A percentile compares a stretch with the other conserved stretches of the same genome.
Conservation (phyloP, 2,113 vertebrate genomes). For the Nycticorax nycticorax region DNA sequence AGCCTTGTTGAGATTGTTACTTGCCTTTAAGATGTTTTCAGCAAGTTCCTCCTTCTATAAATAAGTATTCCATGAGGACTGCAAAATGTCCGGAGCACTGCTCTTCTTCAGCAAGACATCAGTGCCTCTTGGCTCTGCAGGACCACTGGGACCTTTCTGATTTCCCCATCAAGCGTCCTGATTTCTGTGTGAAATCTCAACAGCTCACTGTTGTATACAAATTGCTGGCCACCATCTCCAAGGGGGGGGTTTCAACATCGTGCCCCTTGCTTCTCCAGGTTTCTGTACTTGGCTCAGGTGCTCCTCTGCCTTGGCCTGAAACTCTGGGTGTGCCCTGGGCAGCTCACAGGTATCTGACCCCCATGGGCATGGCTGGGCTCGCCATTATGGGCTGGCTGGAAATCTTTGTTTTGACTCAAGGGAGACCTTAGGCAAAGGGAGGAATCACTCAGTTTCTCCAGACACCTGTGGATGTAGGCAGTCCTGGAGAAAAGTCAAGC, state of each 20-base stretch:
- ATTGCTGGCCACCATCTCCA: background rate
- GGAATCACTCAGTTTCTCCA: background rate
- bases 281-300: background rate
- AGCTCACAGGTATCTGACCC: background rate
- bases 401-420: background rate
- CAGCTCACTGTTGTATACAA: background rate
- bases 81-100: background rate
- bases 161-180: background rate
- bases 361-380: background rate
- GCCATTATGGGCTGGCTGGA: background rate
- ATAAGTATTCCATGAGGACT: background rate
- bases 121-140: background rate
- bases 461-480: background rate
- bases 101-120: background rate
- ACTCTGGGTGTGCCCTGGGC: background rate
- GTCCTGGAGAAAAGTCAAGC: background rate
- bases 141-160: background rate
- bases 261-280: background rate
- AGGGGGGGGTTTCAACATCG: background rate
- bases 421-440: background rate
- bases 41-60: background rate
- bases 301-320: background rate
- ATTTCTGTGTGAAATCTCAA: background rate
- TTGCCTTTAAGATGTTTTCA: background rate
- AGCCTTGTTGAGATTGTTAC: background rate